Base-by-base conservation (phyloP, 2,888 invertebrate species). In the Theretra japonica region DNA sequence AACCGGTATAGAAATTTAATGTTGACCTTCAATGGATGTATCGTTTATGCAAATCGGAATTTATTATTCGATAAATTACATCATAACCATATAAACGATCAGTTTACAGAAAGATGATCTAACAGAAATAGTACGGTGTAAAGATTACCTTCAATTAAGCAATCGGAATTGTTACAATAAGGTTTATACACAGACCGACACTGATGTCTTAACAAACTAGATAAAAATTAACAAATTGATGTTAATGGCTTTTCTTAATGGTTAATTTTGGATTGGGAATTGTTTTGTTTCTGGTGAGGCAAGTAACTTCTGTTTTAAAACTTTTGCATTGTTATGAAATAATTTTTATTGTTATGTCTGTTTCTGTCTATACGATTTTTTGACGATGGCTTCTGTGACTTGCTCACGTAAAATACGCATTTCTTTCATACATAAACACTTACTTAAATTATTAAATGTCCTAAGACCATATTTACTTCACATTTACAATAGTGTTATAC, bases 201-300 rank as follows among this genome's bases (percentile, higher is more conserved):
- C 48, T 23, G 41, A 62, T 41, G n/a, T 60, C 23, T 65, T 65
- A 65, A 65, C 65, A 48, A 48, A 48, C 48, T 65, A 65, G 65
- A 65, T 65, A 65, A 65, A 48, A 65, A 65, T 65, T 65, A 65
- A 65, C 48, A 48, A 65, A 65, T 65, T 65, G 65, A 17, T 65
- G 65, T 65, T 65, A 65, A 65, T 65, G 15, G 65, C 6, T 48
- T 21, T 48, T 65, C 30, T 33, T 62, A 4, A 65, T 48, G 41
- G 48, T 60, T 69, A 21, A n/a, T 53, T 68, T 33, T n/a, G 53
- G n/a, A 33, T 23, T 41, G 48, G 11, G 41, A 68, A 65, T 65
- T 65, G 41, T 65, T 65, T 65, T 65, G 41, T 65, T 65, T 65
- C 58, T 58, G 23, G 11, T 65, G 65, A 23, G 25, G 65, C 65